Conservation (phyloP, 2,888 invertebrate genomes). For the Coleophora deauratella region DNA sequence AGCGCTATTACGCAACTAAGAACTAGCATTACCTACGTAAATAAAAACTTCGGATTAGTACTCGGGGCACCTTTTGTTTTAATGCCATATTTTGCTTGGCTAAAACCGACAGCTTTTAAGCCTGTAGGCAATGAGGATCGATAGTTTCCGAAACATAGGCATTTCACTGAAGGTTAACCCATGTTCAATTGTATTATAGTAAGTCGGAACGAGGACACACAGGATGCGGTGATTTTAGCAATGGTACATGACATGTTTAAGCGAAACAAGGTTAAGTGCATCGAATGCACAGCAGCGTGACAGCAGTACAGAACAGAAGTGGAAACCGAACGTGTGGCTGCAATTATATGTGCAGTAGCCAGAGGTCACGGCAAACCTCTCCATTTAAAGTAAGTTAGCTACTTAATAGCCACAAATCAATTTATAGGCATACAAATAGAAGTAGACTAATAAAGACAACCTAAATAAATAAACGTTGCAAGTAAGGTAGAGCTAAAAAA, state of each 20-base stretch:
- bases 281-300: constrained; percentile 27
- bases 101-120: too few relatives aligned
- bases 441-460: too few relatives aligned
- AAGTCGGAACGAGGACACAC: constrained; percentile 29
- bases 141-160: too few relatives aligned
- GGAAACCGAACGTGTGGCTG: constrained; percentile 42
- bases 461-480: too few relatives aligned
- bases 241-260: constrained; percentile 41
- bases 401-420: constrained; percentile 4
- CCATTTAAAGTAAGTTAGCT: constrained; percentile 41
- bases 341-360: constrained; percentile 38
- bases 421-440: too few relatives aligned
- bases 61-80: too few relatives aligned
- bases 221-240: constrained; percentile 37
- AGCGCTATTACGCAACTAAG: constrained; percentile 37
- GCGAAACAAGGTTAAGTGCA: constrained; percentile 57
- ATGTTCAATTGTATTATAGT: constrained; percentile 15
- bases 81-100: too few relatives aligned
- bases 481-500: too few relatives aligned
- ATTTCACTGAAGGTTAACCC: too few relatives aligned
- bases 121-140: too few relatives aligned
- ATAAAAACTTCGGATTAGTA: constrained; percentile 17
- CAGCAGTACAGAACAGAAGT: too few relatives aligned
- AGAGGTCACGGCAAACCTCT: constrained; percentile 61
- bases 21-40: constrained; percentile 22